Conservation (phyloP, 2,113 vertebrate genomes). For the Phyllostomus discolor region DNA sequence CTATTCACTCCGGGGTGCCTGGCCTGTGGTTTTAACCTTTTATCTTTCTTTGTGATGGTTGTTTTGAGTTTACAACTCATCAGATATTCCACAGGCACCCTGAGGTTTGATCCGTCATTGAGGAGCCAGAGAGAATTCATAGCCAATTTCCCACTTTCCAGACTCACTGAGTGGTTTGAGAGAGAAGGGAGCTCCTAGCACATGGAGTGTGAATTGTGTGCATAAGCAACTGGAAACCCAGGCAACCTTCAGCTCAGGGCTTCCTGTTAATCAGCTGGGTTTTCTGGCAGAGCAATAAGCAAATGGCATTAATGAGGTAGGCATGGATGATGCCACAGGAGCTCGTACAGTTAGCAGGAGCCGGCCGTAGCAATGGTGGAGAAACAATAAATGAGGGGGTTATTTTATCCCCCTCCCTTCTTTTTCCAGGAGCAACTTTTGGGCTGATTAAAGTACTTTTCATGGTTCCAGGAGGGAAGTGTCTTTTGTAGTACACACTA, state of each 20-base stretch:
- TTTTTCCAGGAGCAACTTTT: constrained; percentile 58
- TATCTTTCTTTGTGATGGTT: constrained; percentile 56
- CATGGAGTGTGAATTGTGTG: constrained; percentile 56
- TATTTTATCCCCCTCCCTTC: neutral
- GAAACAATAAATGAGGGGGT: constrained; percentile 21
- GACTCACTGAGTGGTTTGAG: constrained; percentile 21
- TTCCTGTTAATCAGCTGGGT: constrained; percentile 63
- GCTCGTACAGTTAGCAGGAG: neutral
- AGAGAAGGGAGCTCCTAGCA: constrained; percentile 20
- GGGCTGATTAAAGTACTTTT: constrained; percentile 69
- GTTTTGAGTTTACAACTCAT: constrained; percentile 63
- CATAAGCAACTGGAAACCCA: constrained; percentile 42
- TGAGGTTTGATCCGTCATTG: neutral
- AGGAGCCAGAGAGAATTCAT: constrained; percentile 39
- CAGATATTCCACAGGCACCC: constrained; percentile 44
- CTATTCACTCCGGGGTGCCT: constrained; percentile 17
- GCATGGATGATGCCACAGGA: constrained; percentile 34
- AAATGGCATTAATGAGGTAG: constrained; percentile 51
- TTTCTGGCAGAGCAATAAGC: constrained; percentile 48
- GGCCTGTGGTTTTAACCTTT: constrained; percentile 62
- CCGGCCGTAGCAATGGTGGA: neutral
- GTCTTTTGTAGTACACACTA: constrained; percentile 69
- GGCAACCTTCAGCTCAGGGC: constrained; percentile 46
- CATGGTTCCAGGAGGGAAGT: constrained; percentile 56
- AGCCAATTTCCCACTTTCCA: constrained; percentile 43